Percentiles rank a stretch among this genome's conserved stretches.
Evolutionary conservation across 2,113 vertebrate genomes (phyloP).

Genomic region (Myotis lucifugus): DNA sequence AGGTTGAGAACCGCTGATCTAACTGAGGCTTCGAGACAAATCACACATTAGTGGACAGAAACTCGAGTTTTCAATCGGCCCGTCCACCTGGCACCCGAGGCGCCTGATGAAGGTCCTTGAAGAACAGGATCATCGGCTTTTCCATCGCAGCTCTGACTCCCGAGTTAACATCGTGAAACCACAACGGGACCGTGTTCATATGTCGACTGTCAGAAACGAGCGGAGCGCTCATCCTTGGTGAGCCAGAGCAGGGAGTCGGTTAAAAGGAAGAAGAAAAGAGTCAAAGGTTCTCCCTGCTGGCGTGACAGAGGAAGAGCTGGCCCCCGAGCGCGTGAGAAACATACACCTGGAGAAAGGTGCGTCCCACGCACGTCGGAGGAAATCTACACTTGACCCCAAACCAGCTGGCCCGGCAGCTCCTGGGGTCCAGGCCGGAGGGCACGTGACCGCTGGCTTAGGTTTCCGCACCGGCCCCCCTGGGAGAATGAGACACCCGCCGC

Average conservation of each 20-base stretch:
- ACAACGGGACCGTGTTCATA: neutral
- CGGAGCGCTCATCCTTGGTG: neutral
- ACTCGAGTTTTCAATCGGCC: neutral
- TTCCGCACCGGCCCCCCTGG: neutral
- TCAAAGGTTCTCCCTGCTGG: neutral
- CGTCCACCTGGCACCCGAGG: neutral
- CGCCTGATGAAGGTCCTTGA: neutral
- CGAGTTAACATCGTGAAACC: neutral
- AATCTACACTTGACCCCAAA: neutral
- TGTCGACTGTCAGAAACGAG: neutral
- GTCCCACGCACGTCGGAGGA: conserved; percentile 13
- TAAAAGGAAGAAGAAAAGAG: neutral
- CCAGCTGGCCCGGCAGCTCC: neutral
- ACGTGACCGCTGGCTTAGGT: neutral
- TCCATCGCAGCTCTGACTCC: neutral
- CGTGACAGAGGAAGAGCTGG: neutral
- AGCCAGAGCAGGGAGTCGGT: neutral
- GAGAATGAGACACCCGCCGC: neutral
- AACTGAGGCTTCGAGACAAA: neutral
- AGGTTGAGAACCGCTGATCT: too few relatives aligned
- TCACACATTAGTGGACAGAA: accelerated
- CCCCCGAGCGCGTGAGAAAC: neutral
- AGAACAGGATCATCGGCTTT: neutral
- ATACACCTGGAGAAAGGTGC: neutral
- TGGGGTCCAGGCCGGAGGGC: neutral